Percentiles rank a stretch among this genome's conserved stretches.
phyloP scores from a whole-genome alignment of 2,888 invertebrate genomes.

The Aphidius colemani region DNA sequence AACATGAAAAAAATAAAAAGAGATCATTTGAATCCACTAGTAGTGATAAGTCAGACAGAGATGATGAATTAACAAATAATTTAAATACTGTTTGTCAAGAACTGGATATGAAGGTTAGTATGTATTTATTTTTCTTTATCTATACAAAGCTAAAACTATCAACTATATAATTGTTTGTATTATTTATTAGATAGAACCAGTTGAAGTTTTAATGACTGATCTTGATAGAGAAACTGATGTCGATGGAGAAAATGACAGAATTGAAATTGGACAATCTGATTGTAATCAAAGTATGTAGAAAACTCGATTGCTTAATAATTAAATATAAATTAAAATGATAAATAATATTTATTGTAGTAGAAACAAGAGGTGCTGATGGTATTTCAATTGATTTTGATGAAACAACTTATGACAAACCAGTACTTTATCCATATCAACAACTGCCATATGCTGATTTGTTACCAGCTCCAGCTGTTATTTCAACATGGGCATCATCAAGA shows the following conservation, averaged over 20 bases:
- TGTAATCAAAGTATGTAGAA: constrained; percentile 45
- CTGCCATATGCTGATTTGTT: constrained; percentile 60
- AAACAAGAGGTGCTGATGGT: constrained; percentile 52
- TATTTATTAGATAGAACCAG: constrained; percentile 48
- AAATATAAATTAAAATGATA: constrained; percentile 1
- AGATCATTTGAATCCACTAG: constrained; percentile 42
- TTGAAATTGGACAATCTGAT: constrained; percentile 47
- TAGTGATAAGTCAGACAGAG: constrained; percentile 44
- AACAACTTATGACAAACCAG: constrained; percentile 51
- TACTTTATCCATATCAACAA: constrained; percentile 58
- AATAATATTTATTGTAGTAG: constrained; percentile 42
- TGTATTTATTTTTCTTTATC: not conserved
- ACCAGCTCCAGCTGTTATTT: constrained; percentile 58
- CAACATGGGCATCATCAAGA: constrained; percentile 59
- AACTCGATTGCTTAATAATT: not conserved
- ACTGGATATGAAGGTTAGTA: constrained; percentile 53
- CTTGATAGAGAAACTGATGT: constrained; percentile 40
- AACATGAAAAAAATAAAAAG: constrained; percentile 45
- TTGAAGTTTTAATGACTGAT: constrained; percentile 47
- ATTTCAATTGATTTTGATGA: constrained; percentile 52
- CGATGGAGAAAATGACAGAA: constrained; percentile 38
- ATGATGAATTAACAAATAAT: constrained; percentile 41
- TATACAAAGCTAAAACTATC: not conserved
- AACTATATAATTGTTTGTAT: not conserved
- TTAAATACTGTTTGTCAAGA: constrained; percentile 47